Evolutionary conservation across 2,888 invertebrate species (phyloP).

Genomic region (Metallyticus violacea): DNA sequence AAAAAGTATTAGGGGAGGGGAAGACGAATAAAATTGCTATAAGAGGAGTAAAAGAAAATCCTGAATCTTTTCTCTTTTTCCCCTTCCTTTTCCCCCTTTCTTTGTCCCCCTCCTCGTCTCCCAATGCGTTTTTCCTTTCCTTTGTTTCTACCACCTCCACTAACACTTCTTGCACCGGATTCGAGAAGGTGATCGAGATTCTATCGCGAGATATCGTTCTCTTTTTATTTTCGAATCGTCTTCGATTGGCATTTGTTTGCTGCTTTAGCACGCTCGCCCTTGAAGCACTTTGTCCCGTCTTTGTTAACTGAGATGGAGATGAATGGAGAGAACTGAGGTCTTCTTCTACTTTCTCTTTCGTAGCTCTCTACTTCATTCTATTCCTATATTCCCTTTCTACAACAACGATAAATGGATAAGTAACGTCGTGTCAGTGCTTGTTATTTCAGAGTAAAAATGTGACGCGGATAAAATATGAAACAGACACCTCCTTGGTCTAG

Average conservation of each 20-base stretch:
- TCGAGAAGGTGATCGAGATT: not conserved
- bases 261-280: not conserved
- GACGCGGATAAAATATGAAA: too few relatives aligned
- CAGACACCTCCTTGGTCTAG: too few relatives aligned
- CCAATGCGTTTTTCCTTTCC: not conserved
- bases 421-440: too few relatives aligned
- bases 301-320: slow-evolving; percentile 6
- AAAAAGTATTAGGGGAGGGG: not conserved
- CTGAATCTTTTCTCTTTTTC: not conserved
- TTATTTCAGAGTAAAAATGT: too few relatives aligned
- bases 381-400: too few relatives aligned
- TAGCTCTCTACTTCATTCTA: not conserved
- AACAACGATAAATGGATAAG: too few relatives aligned
- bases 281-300: not conserved
- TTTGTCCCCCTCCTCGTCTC: too few relatives aligned
- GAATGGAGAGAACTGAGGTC: not conserved
- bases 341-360: not conserved
- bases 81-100: too few relatives aligned
- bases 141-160: not conserved
- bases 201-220: not conserved
- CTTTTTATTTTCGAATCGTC: not conserved
- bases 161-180: not conserved
- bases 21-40: not conserved
- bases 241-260: too few relatives aligned
- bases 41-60: not conserved